Base-by-base conservation (phyloP, 1,140 invertebrate genomes). In the Hyphantria cunea region DNA sequence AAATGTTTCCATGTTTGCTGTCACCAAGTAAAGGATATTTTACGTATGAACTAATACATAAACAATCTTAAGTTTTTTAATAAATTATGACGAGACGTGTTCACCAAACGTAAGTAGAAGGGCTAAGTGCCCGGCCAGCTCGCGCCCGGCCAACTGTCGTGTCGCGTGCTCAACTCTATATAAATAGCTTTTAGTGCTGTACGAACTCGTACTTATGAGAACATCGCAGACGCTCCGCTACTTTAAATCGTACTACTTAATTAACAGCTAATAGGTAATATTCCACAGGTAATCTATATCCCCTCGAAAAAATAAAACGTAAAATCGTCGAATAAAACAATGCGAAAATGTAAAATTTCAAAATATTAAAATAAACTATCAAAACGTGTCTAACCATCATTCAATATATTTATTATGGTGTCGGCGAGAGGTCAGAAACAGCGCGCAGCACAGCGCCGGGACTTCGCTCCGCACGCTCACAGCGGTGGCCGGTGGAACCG, bases 231-330 rank as follows among this genome's bases (percentile, higher is more conserved):
- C 66, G 60, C 56, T 59, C 56, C 10, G 48, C 47, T 60, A 60
- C 39, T 49, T 59, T 51, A 60, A 63, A 62, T 70, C 66, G 68
- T 66, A 70, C 68, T 70, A 70, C 64, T 45, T 62, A 64, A 66
- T 65, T 72, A 63, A 63, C 63, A 66, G 47, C 59, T 72, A 68
- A 25, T 3, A 25, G 12, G 54, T 56, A 9, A 55, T 55, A 55
- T 31, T 54, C 37, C 34, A 54, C 17, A 5, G 17, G 17, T 54
- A 54, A 47, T 45, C 34, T 58, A 50, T 50, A 50, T 31, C 42
- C n/a, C 34, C 54, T 17, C 31, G 17, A 56, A 56, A 56, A 31
- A 56, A 48, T 56, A 56, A 32, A n/a, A 48, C 33, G 44, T 56
- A 34, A n/a, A 39, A 9, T 39, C 37, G 37, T 39, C 37, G 37